Conservation (phyloP, 2,888 invertebrate genomes). For the Chrysina gloriosa region DNA sequence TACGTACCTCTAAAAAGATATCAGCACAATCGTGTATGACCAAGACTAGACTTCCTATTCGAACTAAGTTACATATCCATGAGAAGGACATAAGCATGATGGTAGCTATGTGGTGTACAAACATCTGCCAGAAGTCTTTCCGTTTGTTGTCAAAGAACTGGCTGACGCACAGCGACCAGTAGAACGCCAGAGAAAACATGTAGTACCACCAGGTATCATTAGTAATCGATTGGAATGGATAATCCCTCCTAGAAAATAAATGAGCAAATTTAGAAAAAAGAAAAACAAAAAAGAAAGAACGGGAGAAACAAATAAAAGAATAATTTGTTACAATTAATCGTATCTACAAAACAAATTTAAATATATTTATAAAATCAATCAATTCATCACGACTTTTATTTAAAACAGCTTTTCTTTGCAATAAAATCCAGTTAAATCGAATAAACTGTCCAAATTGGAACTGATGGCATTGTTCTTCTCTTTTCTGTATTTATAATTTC, state of each 20-base stretch:
- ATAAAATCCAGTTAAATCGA: too few relatives aligned
- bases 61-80: slow-evolving; percentile 93
- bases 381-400: not conserved
- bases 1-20: slow-evolving; percentile 82
- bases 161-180: slow-evolving; percentile 92
- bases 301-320: not conserved
- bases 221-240: slow-evolving; percentile 78
- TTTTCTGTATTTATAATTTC: too few relatives aligned
- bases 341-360: not conserved
- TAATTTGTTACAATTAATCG: not conserved
- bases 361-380: not conserved
- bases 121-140: slow-evolving; percentile 99
- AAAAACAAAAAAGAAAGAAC: slow-evolving; percentile 15
- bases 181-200: slow-evolving; percentile 94
- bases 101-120: slow-evolving; percentile 95
- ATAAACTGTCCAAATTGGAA: too few relatives aligned
- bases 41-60: slow-evolving; percentile 91
- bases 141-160: slow-evolving; percentile 95
- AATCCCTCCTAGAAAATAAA: slow-evolving; percentile 61
- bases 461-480: too few relatives aligned
- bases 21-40: slow-evolving; percentile 91
- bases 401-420: not conserved
- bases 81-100: slow-evolving; percentile 90
- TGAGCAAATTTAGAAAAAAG: not conserved
- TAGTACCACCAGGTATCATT: slow-evolving; percentile 96